Evolutionary conservation across 2,888 invertebrate genomes (phyloP).

Genomic region (Protophormia terraenovae): DNA sequence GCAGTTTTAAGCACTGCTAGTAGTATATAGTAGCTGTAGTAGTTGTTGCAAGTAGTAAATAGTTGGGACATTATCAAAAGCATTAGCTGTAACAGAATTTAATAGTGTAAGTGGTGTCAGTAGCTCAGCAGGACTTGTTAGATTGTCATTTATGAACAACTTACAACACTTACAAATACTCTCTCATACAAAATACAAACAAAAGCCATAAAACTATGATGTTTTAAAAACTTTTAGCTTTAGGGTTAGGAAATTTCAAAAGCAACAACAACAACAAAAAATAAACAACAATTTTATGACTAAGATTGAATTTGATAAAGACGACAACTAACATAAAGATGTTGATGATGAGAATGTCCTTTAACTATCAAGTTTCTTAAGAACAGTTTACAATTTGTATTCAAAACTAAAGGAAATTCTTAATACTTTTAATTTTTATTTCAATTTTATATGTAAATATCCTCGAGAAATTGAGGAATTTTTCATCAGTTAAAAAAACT

Average conservation of each 20-base stretch:
- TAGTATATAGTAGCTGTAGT: background rate
- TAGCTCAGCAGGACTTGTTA: constrained; percentile 63
- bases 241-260: background rate
- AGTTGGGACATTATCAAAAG: constrained; percentile 5
- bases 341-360: background rate
- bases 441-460: no score
- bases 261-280: background rate
- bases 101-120: constrained; percentile 62
- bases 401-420: background rate
- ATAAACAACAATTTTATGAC: constrained; percentile 6
- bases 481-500: background rate
- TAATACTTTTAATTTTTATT: no score
- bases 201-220: background rate
- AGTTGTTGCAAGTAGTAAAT: constrained; percentile 2
- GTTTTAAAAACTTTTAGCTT: constrained; percentile 21
- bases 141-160: constrained; percentile 57
- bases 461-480: no score
- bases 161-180: constrained; percentile 29
- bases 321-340: no score
- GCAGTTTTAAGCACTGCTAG: background rate
- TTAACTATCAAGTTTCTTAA: background rate
- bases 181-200: background rate
- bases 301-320: background rate
- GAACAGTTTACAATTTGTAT: background rate
- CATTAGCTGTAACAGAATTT: constrained; percentile 51